Conservation (phyloP, 2,113 vertebrate genomes). For the Cephalopholis sonnerati region DNA sequence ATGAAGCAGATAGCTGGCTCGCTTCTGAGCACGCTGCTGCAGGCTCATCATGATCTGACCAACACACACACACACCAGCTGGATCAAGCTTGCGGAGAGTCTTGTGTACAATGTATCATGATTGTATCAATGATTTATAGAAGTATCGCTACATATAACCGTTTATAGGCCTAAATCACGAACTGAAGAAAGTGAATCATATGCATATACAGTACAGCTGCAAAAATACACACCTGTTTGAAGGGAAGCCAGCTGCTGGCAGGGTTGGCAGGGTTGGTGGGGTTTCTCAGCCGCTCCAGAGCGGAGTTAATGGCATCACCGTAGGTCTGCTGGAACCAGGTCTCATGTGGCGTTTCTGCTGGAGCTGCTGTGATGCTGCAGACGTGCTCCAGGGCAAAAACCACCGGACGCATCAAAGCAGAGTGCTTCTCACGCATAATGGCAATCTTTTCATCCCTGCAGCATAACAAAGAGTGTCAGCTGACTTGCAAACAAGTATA, state of each 20-base stretch:
- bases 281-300: conserved; percentile 92
- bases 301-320: conserved; percentile 92
- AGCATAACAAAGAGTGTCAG: neutral
- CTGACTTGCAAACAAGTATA: neutral
- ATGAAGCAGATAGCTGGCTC: conserved; percentile 93
- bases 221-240: conserved; percentile 89
- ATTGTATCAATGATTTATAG: neutral
- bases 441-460: conserved; percentile 96
- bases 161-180: neutral
- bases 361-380: conserved; percentile 94
- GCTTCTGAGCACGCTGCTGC: conserved; percentile 97
- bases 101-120: neutral
- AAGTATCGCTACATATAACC: neutral
- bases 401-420: conserved; percentile 96
- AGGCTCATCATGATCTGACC: conserved; percentile 95
- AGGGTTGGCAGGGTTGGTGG: conserved; percentile 95
- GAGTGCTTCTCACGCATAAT: conserved; percentile 99
- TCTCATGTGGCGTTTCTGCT: conserved; percentile 96
- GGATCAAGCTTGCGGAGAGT: neutral
- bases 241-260: conserved; percentile 98
- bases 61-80: neutral
- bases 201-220: neutral
- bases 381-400: conserved; percentile 97
- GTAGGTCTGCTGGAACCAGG: conserved; percentile 98
- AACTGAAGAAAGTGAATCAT: no score